Evolutionary conservation across 2,888 invertebrate genomes (phyloP), one percentile per base, ranked within the genome.

Genomic region (Notocelia uddmanniana): DNA sequence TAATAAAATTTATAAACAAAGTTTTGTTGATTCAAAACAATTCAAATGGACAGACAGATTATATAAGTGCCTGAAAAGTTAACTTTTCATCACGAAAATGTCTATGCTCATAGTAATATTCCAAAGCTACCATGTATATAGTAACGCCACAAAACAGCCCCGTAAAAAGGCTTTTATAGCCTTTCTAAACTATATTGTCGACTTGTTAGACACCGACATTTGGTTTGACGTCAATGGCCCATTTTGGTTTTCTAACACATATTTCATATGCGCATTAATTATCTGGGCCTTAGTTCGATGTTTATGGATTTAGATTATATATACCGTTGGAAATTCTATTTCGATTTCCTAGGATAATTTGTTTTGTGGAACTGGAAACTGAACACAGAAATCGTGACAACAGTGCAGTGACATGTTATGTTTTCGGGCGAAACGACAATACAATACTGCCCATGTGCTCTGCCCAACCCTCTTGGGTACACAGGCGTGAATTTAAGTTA

Each of bases 251-350:
- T 52, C 58, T 52, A 69, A 57, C 21, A 52, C 3, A 50, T 23
- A 64, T 57, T 64, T 64, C 18, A 23, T 70, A 70, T 70, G 70
- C 70, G 70, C 70, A 70, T 70, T 55, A 63, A 70, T 70, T 55
- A 63, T 37, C 37, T 52, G 41, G 15, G 26, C 15, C 64, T 64
- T 64, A 50, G 50, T 15, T 31, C 19, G 48, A 34, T 63, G 70
- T 58, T 64, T 64, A 58, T 58, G 58, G 58, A 58, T 58, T 69
- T 69, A 57, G 55, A 26, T 45, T 54, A 64, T 37, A 34, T 52
- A 64, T 21, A n/a, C 6, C 0, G 21, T 54, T 52, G 50, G 52
- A 34, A 52, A 63, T 63, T 52, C 63, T 63, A 52, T 9, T 18
- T 19, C 26, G 45, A 26, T 63, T 50, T 48, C 8, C 31, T 64